Conservation (phyloP, 1,140 invertebrate genomes). For the Apis mellifera region DNA sequence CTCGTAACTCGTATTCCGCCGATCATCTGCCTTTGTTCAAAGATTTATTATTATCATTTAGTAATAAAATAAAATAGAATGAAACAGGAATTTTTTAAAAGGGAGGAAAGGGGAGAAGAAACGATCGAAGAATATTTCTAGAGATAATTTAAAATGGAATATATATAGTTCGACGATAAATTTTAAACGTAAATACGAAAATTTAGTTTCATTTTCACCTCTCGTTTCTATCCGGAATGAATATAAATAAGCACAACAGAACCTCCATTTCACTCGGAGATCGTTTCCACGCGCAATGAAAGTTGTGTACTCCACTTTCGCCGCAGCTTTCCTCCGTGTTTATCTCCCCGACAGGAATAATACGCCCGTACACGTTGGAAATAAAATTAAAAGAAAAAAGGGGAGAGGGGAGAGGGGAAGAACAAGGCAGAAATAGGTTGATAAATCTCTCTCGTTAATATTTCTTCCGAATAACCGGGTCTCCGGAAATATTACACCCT, state of each 20-base stretch:
- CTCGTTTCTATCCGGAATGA: background rate
- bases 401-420: background rate
- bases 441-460: conserved; percentile 7
- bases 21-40: background rate
- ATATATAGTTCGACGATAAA: too few relatives aligned
- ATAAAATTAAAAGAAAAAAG: background rate
- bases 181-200: background rate
- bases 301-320: background rate
- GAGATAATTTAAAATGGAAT: too few relatives aligned
- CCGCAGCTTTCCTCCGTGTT: background rate
- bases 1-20: background rate
- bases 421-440: background rate
- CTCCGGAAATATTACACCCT: background rate
- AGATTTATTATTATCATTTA: too few relatives aligned
- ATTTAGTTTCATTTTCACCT: background rate
- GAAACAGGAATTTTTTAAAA: too few relatives aligned
- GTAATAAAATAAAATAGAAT: too few relatives aligned
- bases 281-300: background rate
- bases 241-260: background rate
- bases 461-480: background rate
- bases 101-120: too few relatives aligned
- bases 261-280: background rate
- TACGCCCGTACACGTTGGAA: too few relatives aligned
- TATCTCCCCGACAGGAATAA: background rate
- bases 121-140: too few relatives aligned